A percentile compares a stretch with the other conserved stretches of the same genome.
Evolutionary conservation across 2,888 invertebrate species (phyloP).

Genomic region (Drosophila nr. perissopoda): DNA sequence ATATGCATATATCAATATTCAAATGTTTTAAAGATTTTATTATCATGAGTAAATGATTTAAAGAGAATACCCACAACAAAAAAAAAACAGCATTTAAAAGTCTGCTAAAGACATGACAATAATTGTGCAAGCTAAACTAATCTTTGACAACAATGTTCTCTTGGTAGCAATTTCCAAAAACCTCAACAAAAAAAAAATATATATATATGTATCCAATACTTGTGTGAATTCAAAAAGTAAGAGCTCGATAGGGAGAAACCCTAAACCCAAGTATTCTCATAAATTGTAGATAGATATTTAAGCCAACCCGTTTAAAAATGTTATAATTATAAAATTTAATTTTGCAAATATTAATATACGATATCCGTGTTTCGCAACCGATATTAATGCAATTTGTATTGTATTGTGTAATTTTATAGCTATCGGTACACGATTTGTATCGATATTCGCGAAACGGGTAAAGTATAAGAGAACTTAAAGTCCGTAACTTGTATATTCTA

Average conservation of each 20-base stretch:
- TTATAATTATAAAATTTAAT: neutral
- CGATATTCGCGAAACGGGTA: neutral
- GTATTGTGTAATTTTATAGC: neutral
- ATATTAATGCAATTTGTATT: neutral
- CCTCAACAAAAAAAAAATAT: too few species aligned
- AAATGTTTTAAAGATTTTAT: neutral
- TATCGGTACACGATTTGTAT: neutral
- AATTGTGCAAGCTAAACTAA: neutral
- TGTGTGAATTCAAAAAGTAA: neutral
- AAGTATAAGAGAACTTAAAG: neutral
- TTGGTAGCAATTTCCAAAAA: neutral
- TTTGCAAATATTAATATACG: neutral
- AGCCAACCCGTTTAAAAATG: neutral
- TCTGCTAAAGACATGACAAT: neutral
- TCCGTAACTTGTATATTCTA: neutral
- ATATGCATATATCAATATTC: slow-evolving; percentile 1
- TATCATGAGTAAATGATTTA: neutral
- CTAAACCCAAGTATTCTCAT: neutral
- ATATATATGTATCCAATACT: neutral
- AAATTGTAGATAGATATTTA: neutral
- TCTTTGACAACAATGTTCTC: neutral
- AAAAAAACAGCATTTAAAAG: neutral
- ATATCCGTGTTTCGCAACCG: neutral
- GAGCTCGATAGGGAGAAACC: neutral
- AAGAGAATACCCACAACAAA: neutral